Conservation (phyloP, 2,797 vertebrate species). For the Decapterus maruadsi region DNA sequence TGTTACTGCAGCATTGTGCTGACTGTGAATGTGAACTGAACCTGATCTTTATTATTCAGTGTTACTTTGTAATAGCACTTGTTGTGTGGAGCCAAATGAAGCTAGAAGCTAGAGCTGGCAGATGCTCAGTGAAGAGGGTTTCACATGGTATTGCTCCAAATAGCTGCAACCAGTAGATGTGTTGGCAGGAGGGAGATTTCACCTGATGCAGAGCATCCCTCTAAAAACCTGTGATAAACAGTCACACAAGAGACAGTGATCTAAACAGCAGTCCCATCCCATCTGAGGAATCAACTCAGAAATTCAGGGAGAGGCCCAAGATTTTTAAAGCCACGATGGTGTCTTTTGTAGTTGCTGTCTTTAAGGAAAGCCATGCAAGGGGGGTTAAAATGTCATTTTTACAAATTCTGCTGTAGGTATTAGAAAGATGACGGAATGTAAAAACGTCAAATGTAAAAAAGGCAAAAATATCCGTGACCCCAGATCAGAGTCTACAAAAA, state of each 20-base stretch:
- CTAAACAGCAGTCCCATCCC: background rate
- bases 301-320: background rate
- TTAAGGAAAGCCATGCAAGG: background rate
- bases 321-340: background rate
- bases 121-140: conserved; percentile 59
- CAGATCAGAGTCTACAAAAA: background rate
- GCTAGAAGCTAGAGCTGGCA: conserved; percentile 48
- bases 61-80: conserved; percentile 63
- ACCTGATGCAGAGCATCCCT: conserved; percentile 45
- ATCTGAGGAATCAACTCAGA: conserved; percentile 13
- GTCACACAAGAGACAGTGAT: conserved; percentile 33
- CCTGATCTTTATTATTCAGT: conserved; percentile 62
- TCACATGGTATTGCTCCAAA: conserved; percentile 62
- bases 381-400: background rate
- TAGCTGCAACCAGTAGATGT: conserved; percentile 63
- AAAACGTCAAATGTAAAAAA: background rate
- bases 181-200: conserved; percentile 46
- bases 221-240: conserved; percentile 36
- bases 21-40: conserved; percentile 52
- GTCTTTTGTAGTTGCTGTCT: background rate
- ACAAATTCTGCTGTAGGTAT: background rate
- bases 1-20: conserved; percentile 52
- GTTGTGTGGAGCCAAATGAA: conserved; percentile 49
- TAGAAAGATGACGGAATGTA: background rate
- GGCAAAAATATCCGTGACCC: background rate